These are phyloP conservation scores for Lydus trimaculatus DNA, from an alignment of 2,888 invertebrate genomes.

Conservation along the genomic window DNA sequence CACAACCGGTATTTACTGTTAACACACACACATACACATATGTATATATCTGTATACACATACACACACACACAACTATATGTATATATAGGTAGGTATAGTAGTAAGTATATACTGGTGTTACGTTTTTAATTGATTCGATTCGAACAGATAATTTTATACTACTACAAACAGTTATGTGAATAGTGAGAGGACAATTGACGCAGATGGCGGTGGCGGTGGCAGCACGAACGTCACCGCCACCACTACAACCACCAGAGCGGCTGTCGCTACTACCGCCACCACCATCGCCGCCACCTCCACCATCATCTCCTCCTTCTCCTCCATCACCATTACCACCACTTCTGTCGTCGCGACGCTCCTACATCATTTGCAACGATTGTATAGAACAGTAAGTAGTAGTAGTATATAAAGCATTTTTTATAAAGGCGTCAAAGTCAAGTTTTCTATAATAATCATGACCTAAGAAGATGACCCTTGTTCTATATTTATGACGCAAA, in stretches of 20 bases:
- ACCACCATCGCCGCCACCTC: not conserved
- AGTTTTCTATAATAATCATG: too few species aligned
- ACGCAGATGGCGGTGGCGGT: slow-evolving; percentile 1
- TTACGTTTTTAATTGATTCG: not conserved
- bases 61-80: not conserved
- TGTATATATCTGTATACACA: not conserved
- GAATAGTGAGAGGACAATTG: not conserved
- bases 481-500: not conserved
- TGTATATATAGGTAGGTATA: too few species aligned
- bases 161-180: not conserved
- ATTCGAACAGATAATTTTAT: not conserved
- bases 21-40: not conserved
- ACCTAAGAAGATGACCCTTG: too few species aligned
- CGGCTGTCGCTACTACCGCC: not conserved
- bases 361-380: not conserved
- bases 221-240: slow-evolving; percentile 4
- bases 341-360: not conserved
- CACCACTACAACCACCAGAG: slow-evolving; percentile 2
- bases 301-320: not conserved
- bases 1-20: slow-evolving; percentile 14
- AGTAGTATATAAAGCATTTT: too few species aligned
- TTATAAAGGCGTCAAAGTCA: not conserved
- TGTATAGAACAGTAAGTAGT: too few species aligned
- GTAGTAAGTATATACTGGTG: too few species aligned
- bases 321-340: not conserved